A percentile compares a stretch with the other conserved stretches of the same genome.
These are phyloP conservation scores for Dascillus cervinus DNA, from an alignment of 2,888 invertebrate genomes.

Conservation along the genomic window DNA sequence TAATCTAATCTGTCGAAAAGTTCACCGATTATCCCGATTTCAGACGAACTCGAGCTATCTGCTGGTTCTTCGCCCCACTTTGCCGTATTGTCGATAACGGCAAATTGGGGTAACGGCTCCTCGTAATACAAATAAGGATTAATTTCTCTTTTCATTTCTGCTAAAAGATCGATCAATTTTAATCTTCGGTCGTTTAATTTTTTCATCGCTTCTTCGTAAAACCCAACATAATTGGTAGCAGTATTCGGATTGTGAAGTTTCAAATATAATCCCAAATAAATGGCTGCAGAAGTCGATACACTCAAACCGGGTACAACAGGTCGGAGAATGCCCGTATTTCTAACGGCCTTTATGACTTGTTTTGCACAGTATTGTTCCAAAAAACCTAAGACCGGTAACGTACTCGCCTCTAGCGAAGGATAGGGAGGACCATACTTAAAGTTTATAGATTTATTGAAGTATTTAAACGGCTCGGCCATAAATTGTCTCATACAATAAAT, in stretches of 20 bases:
- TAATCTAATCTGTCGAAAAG: no score
- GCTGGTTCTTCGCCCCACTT: no score
- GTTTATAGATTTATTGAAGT: constrained; percentile 42
- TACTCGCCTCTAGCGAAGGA: constrained; percentile 42
- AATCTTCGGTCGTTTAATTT: constrained; percentile 35
- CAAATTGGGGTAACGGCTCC: constrained; percentile 29
- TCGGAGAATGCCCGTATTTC: constrained; percentile 45
- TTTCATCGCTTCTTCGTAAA: constrained; percentile 41
- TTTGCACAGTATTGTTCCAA: constrained; percentile 53
- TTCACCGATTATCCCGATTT: no score
- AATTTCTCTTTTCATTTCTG: constrained; percentile 41
- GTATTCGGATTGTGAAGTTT: constrained; percentile 46
- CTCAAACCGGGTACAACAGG: constrained; percentile 56
- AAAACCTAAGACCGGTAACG: constrained; percentile 52
- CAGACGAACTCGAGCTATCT: no score
- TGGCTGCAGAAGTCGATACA: constrained; percentile 44
- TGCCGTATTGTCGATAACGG: no score
- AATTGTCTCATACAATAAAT: constrained; percentile 47
- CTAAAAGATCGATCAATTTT: constrained; percentile 35
- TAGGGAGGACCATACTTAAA: constrained; percentile 34
- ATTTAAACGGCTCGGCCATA: constrained; percentile 45
- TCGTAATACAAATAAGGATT: constrained; percentile 51
- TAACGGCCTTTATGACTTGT: constrained; percentile 48
- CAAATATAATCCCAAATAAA: constrained; percentile 51
- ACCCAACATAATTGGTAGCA: constrained; percentile 26